Conservation (phyloP, 2,797 vertebrate species). For the Brotula barbata region DNA sequence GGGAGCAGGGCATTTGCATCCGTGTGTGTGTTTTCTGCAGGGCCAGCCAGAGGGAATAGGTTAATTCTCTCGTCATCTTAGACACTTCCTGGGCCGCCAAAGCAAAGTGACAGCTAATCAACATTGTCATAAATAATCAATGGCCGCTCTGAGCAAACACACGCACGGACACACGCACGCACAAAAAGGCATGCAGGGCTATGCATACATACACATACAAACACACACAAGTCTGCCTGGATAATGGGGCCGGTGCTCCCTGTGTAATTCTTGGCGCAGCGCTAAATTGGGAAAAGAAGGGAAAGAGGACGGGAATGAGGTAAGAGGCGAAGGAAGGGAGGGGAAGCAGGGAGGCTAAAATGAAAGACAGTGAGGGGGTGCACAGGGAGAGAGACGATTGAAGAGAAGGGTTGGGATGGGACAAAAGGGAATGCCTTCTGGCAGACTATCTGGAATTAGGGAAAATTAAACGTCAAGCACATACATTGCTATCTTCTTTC, state of each 20-base stretch:
- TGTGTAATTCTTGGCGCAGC: conserved; percentile 74
- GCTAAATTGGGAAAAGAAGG: conserved; percentile 79
- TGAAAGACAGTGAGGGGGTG: conserved; percentile 31
- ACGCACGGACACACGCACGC: conserved; percentile 59
- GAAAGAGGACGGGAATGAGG: conserved; percentile 63
- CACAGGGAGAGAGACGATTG: conserved; percentile 47
- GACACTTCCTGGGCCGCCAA: conserved; percentile 81
- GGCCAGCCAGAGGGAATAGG: conserved; percentile 78
- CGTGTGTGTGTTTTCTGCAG: conserved; percentile 57
- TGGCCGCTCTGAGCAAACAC: conserved; percentile 78
- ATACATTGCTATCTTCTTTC: conserved; percentile 54
- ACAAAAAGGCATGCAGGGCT: conserved; percentile 46
- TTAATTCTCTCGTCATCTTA: conserved; percentile 86
- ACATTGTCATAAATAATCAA: conserved; percentile 90
- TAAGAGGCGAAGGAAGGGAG: conserved; percentile 50
- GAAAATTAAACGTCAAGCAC: conserved; percentile 81
- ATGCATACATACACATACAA: conserved; percentile 51
- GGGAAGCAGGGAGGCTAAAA: conserved; percentile 8
- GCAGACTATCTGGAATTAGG: conserved; percentile 81
- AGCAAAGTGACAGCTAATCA: conserved; percentile 88
- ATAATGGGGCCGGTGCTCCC: conserved; percentile 79
- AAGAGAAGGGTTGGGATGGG: conserved; percentile 53
- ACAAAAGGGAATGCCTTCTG: conserved; percentile 75
- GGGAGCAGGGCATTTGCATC: conserved; percentile 63
- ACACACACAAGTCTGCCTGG: conserved; percentile 56